Conservation (phyloP, 2,888 invertebrate species). For the Cataglyphis rosenhaueri region DNA sequence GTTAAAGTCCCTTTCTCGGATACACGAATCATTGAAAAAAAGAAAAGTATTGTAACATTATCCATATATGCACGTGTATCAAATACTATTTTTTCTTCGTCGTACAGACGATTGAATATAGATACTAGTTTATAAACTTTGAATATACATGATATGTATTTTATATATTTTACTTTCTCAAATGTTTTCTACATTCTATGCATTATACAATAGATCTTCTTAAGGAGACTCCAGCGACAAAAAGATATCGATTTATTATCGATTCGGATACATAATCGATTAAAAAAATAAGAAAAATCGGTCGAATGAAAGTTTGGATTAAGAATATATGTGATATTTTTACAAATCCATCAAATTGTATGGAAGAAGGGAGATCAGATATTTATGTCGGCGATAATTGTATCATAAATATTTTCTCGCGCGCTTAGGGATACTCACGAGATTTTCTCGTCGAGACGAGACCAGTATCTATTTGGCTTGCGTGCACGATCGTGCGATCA, state of each 20-base stretch:
- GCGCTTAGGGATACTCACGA: background rate
- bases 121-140: conserved; percentile 4
- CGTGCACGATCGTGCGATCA: background rate
- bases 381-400: conserved; percentile 7
- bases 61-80: conserved; percentile 20
- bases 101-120: conserved; percentile 21
- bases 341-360: background rate
- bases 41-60: background rate
- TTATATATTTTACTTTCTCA: background rate
- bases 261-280: background rate
- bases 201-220: no score
- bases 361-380: background rate
- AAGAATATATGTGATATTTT: conserved; percentile 7
- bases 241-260: background rate
- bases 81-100: conserved; percentile 45
- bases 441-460: background rate
- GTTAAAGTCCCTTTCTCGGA: background rate
- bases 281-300: background rate
- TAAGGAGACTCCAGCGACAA: background rate
- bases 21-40: conserved; percentile 25
- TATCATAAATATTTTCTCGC: conserved; percentile 4
- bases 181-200: background rate
- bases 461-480: background rate
- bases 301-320: background rate
- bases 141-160: background rate